A percentile compares a stretch with the other conserved stretches of the same genome.
Evolutionary conservation across 2,888 invertebrate genomes (phyloP).

Genomic region (Amaurobius ferox): DNA sequence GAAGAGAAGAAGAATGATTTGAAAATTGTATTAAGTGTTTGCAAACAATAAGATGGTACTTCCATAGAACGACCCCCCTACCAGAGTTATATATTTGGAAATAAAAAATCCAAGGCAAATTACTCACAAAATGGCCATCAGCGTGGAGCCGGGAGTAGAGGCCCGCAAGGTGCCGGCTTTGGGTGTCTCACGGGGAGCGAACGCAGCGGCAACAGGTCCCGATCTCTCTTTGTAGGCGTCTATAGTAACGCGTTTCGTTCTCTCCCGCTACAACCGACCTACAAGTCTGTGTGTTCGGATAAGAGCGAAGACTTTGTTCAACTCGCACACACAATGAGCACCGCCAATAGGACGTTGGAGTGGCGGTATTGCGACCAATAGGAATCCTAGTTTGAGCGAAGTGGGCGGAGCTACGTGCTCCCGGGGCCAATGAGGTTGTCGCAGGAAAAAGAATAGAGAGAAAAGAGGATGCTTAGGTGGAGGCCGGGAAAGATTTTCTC

Average conservation of each 20-base stretch:
- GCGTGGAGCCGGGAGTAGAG: neutral
- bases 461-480: neutral
- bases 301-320: conserved; percentile 10
- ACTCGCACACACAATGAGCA: neutral
- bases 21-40: too few species aligned
- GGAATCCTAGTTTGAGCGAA: neutral
- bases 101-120: neutral
- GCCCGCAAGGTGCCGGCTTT: neutral
- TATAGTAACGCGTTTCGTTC: neutral
- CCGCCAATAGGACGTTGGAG: conserved; percentile 6
- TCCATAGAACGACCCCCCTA: too few species aligned
- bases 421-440: neutral
- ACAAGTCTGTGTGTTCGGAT: conserved; percentile 9
- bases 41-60: too few species aligned
- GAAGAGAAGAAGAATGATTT: too few species aligned
- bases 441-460: conserved; percentile 4
- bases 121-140: conserved; percentile 18
- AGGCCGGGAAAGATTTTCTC: neutral
- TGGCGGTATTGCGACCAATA: neutral
- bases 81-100: too few species aligned
- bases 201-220: conserved; percentile 13
- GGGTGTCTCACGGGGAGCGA: neutral
- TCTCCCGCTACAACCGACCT: neutral
- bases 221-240: neutral
- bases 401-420: neutral